Base-by-base conservation (phyloP, 2,797 vertebrate genomes). In the Calcarius lapponicus region DNA sequence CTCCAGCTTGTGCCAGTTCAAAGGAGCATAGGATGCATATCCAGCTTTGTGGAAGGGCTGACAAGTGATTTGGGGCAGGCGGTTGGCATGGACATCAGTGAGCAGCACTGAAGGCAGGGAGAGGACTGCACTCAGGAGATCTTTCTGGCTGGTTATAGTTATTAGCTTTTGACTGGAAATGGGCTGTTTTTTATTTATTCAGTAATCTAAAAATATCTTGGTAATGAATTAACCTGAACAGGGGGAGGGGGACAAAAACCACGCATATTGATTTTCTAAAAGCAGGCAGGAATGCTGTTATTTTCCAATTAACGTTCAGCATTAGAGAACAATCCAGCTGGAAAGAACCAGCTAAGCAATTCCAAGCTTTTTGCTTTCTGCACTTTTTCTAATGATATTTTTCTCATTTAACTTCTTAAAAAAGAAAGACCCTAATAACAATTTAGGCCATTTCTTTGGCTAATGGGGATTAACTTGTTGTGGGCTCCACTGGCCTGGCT, bases 201-300 rank as follows among this genome's bases (percentile, higher is more conserved):
- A 48, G 75, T 71, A 75, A 75, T 79, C 92, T 93, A 97, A 89
- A 97, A 97, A 95, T 94, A 82, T 57, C 73, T 29, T 4, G 0
- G 31, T 89, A 84, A 95, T 87, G 79, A 81, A 95, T 95, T 97
- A 96, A 70, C 54, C 73, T 88, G 94, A 64, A 34, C 5, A 61
- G 71, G 76, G 42, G 48, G 51, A 80, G 18, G 18, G 66, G 75
- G 71, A 48, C 56, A 74, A 74, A 92, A 82, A 7, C 29, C 2
- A 36, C 0, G 10, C 73, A 38, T 90, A 94, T 95, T 96, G 91
- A 96, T 96, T 97, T 97, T 93, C 70, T 94, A 85, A 95, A 97
- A 93, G 74, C 88, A 78, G 76, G 64, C 67, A 95, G 88, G 83
- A 94, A 96, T 91, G 91, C 73, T 95, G 64, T 94, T 97, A 87